A percentile compares a stretch with the other conserved stretches of the same genome.
phyloP scores from a whole-genome alignment of 2,113 vertebrate genomes.

The Rousettus leschenaultii region DNA sequence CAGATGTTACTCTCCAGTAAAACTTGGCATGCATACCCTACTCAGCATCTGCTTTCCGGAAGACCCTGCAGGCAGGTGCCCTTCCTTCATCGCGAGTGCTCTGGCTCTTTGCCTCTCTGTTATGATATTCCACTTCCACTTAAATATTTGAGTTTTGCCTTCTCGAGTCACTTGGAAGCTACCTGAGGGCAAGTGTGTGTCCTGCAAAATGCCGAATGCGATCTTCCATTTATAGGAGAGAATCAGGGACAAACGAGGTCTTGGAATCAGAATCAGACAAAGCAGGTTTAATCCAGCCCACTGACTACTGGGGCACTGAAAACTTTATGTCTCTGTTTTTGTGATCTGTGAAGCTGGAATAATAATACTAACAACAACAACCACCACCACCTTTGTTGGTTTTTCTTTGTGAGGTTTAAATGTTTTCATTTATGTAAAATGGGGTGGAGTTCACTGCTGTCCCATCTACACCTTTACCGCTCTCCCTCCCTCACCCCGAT shows the following conservation, averaged over 20 bases:
- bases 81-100: not conserved
- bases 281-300: not conserved
- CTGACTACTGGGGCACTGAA: rapidly evolving
- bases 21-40: not conserved
- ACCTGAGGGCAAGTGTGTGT: not conserved
- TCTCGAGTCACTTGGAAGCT: not conserved
- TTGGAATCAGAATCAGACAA: too few relatives aligned
- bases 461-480: rapidly evolving
- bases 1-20: not conserved
- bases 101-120: not conserved
- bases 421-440: not conserved
- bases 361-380: not conserved
- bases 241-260: too few relatives aligned
- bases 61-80: not conserved
- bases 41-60: not conserved
- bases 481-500: not conserved
- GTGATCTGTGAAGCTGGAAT: not conserved
- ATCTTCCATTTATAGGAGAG: not conserved
- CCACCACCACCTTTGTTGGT: too few relatives aligned
- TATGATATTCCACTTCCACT: too few relatives aligned
- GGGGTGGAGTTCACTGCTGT: not conserved
- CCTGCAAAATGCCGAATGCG: not conserved
- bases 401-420: not conserved
- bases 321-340: not conserved
- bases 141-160: not conserved